These are phyloP conservation scores for Neosilurus hyrtlii DNA, from an alignment of 2,797 vertebrate species.

Conservation along the genomic window DNA sequence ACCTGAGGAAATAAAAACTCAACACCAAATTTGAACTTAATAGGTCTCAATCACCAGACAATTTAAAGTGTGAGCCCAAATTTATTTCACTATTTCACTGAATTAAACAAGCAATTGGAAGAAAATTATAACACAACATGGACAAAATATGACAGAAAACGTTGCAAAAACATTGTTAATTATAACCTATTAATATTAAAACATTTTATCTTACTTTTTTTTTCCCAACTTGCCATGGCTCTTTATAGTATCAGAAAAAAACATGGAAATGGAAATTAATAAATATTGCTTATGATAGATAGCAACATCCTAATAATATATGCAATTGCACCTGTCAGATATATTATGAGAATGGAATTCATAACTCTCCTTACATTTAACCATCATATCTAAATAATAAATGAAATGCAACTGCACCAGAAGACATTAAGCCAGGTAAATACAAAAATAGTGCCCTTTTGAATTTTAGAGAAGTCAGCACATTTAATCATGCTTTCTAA, in stretches of 20 bases:
- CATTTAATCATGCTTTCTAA: neutral
- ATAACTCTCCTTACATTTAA: neutral
- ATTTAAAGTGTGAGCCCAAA: neutral
- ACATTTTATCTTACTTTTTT: neutral
- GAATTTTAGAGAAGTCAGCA: neutral
- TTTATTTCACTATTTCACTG: neutral
- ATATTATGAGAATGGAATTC: neutral
- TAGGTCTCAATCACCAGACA: neutral
- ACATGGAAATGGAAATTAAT: neutral
- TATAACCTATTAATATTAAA: neutral
- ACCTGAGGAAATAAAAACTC: neutral
- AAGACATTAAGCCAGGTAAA: neutral
- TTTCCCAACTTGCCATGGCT: neutral
- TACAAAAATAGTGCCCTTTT: constrained; percentile 6
- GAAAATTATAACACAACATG: neutral
- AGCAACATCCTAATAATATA: neutral
- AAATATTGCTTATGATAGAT: neutral
- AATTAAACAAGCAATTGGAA: neutral
- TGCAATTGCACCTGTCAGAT: neutral
- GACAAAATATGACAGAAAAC: neutral
- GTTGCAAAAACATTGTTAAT: neutral
- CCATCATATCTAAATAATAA: neutral
- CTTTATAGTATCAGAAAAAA: neutral
- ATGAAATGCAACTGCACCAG: neutral
- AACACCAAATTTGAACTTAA: too few relatives aligned